Conservation (phyloP, 2,113 vertebrate genomes). For the Solea solea region DNA sequence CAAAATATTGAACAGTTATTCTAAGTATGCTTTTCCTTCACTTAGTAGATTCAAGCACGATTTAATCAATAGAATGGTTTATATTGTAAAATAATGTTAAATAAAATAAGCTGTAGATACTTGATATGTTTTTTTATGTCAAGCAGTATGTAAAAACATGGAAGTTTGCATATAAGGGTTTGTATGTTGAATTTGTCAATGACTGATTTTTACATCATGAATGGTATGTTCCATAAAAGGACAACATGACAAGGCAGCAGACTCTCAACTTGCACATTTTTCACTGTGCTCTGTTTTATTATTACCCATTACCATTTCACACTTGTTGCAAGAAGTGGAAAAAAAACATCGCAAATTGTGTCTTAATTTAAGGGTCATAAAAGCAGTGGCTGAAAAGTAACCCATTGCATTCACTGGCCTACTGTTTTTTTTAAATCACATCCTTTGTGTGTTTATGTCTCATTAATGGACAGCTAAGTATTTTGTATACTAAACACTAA, state of each 20-base stretch:
- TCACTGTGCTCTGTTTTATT: not conserved
- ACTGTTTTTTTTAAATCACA: too few relatives aligned
- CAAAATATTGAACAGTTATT: conserved; percentile 56
- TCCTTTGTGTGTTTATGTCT: too few relatives aligned
- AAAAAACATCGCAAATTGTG: too few relatives aligned
- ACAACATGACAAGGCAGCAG: not conserved
- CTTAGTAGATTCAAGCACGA: conserved; percentile 65
- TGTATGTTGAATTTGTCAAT: not conserved
- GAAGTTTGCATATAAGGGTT: not conserved
- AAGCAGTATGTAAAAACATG: not conserved
- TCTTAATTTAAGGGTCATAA: too few relatives aligned
- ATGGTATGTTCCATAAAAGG: not conserved
- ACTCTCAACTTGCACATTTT: not conserved
- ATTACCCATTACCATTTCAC: not conserved
- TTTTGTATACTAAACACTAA: too few relatives aligned
- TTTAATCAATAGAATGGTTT: conserved; percentile 70
- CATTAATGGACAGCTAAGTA: too few relatives aligned
- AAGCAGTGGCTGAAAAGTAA: too few relatives aligned
- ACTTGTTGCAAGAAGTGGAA: too few relatives aligned
- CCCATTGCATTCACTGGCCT: too few relatives aligned
- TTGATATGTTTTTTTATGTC: conserved; percentile 7
- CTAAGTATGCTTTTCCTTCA: conserved; percentile 56
- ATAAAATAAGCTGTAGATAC: conserved; percentile 73
- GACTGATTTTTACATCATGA: conserved; percentile 2
- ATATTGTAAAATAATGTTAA: conserved; percentile 72